Evolutionary conservation across 2,113 vertebrate species (phyloP).

Genomic region (Colossoma macropomum): DNA sequence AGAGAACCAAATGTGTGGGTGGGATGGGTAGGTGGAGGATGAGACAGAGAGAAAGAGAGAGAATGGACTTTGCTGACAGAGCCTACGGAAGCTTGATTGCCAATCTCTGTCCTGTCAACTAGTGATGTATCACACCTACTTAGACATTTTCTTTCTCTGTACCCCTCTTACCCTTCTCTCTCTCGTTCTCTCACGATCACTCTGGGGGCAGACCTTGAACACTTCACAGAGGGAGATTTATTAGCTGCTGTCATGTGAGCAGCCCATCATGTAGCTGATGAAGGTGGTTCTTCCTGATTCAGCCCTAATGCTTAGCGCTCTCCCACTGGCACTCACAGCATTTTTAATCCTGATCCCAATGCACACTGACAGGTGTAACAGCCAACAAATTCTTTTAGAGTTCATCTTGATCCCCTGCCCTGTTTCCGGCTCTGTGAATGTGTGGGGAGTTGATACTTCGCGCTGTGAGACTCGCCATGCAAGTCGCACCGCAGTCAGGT

Average conservation of each 20-base stretch:
- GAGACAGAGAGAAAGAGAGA: not conserved
- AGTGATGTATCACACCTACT: conserved; percentile 23
- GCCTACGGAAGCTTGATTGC: conserved; percentile 21
- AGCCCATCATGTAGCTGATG: conserved; percentile 34
- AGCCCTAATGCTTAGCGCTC: conserved; percentile 44
- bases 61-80: not conserved
- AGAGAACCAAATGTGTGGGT: too few relatives aligned
- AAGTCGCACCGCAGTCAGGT: too few relatives aligned
- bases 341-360: conserved; percentile 40
- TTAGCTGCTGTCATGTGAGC: conserved; percentile 42
- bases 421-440: not conserved
- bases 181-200: not conserved
- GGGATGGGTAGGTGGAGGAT: too few relatives aligned
- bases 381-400: conserved; percentile 43
- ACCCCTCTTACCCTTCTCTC: conserved; percentile 13
- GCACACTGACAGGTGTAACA: conserved; percentile 49
- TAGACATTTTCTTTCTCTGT: not conserved
- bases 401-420: conserved; percentile 17
- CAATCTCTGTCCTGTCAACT: conserved; percentile 33
- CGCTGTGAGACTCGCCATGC: too few relatives aligned
- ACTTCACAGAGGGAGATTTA: conserved; percentile 48
- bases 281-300: conserved; percentile 34
- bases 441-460: not conserved
- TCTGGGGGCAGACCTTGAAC: conserved; percentile 31
- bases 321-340: conserved; percentile 19